phyloP scores from a whole-genome alignment of 1,140 invertebrate species.

The Drosophila chauvacae region DNA sequence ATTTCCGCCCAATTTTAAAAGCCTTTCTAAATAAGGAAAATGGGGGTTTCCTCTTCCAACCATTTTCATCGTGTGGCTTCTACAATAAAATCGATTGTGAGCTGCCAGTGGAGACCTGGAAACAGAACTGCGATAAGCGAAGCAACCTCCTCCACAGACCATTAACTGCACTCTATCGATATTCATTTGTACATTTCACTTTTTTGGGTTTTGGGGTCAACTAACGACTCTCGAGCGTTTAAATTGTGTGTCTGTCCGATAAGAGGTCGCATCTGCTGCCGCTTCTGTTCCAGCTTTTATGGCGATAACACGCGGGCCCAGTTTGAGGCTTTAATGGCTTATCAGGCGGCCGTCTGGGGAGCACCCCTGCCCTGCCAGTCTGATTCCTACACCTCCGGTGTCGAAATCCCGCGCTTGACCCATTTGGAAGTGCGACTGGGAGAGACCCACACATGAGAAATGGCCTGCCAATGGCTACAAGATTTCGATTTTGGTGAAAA shows the following conservation, averaged over 20 bases:
- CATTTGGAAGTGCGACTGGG: constrained; percentile 30
- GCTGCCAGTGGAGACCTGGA: not conserved
- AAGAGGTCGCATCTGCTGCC: constrained; percentile 41
- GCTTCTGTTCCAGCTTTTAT: constrained; percentile 46
- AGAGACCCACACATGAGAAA: constrained; percentile 56
- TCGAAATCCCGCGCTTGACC: constrained; percentile 58
- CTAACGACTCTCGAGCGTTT: constrained; percentile 63
- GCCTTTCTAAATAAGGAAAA: constrained; percentile 12
- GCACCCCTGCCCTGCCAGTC: not conserved
- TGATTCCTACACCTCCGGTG: constrained; percentile 18
- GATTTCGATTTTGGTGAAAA: constrained; percentile 25
- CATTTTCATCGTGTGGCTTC: constrained; percentile 7
- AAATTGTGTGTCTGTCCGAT: constrained; percentile 55
- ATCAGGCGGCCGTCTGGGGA: constrained; percentile 33
- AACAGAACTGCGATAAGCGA: constrained; percentile 20
- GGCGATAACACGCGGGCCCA: constrained; percentile 45
- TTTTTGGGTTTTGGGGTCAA: constrained; percentile 74
- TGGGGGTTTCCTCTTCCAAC: not conserved
- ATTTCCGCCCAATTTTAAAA: not conserved
- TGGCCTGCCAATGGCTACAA: constrained; percentile 51
- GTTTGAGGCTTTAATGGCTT: constrained; percentile 54
- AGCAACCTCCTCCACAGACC: constrained; percentile 32
- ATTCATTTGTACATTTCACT: constrained; percentile 64
- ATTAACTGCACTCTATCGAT: constrained; percentile 46
- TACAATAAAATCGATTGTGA: constrained; percentile 17